phyloP scores from a whole-genome alignment of 30 jellyfish, hydroid and myxozoan species.

The Chrysaora quinquecirrha region DNA sequence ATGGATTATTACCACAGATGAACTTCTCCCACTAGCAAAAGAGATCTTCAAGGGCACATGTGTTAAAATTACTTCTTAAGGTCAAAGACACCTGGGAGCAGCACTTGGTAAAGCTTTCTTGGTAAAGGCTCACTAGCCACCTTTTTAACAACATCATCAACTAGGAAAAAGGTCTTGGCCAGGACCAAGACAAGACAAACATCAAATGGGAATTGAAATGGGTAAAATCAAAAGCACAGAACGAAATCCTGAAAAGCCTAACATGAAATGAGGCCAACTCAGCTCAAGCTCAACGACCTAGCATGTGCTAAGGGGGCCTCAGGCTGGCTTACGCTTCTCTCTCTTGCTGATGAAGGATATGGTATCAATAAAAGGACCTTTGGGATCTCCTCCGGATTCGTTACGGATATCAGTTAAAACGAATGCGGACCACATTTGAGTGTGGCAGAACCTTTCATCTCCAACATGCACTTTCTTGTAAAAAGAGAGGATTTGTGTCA shows the following conservation, averaged over 20 bases:
- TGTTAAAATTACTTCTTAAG: conserved; percentile 33
- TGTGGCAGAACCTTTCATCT: conserved; percentile 20
- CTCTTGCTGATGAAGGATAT: conserved; percentile 5
- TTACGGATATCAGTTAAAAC: conserved; percentile 22
- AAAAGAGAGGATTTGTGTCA: conserved; percentile 41
- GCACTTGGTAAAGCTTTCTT: conserved; percentile 17
- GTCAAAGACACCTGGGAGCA: conserved; percentile 37
- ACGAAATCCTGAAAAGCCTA: conserved; percentile 14
- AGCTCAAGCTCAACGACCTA: conserved; percentile 11
- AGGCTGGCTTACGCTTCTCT: conserved; percentile 20
- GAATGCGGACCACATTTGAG: conserved; percentile 18
- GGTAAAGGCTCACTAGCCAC: neutral
- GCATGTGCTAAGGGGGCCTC: conserved; percentile 33
- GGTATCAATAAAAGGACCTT: neutral
- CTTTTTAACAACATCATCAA: conserved; percentile 8
- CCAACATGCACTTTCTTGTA: conserved; percentile 30
- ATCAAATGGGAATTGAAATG: conserved; percentile 3
- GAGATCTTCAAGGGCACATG: conserved; percentile 24
- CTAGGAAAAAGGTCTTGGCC: conserved; percentile 1
- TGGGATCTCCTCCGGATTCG: conserved; percentile 12
- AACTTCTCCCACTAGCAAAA: conserved; percentile 18
- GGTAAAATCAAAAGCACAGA: conserved; percentile 22
- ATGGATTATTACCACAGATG: conserved; percentile 5
- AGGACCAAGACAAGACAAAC: conserved; percentile 23
- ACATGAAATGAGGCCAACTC: conserved; percentile 8